Evolutionary conservation across 2,113 vertebrate species (phyloP).

Genomic region (Peromyscus maniculatus): DNA sequence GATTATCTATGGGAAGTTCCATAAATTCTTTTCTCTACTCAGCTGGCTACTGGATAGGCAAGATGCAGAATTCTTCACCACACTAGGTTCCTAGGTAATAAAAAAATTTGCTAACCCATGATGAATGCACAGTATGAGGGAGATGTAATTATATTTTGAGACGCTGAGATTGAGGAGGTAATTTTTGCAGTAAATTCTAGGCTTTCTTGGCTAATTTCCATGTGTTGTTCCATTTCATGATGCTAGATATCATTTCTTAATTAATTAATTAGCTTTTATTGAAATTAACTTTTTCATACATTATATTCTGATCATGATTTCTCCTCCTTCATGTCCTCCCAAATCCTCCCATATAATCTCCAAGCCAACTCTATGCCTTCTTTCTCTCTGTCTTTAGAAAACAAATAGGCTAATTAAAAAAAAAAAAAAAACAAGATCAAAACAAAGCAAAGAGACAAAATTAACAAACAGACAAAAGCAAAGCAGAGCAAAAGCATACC

Average conservation of each 20-base stretch:
- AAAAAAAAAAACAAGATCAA: not conserved
- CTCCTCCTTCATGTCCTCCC: not conserved
- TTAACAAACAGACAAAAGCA: not conserved
- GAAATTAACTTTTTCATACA: not conserved
- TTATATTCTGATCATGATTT: not conserved
- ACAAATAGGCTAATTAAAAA: not conserved
- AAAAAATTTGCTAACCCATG: not conserved
- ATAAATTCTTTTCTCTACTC: not conserved
- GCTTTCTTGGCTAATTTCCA: not conserved
- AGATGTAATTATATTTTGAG: conserved; percentile 22
- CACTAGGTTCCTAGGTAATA: not conserved
- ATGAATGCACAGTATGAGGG: not conserved
- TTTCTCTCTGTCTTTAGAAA: not conserved
- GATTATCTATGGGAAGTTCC: not conserved
- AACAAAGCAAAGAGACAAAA: not conserved
- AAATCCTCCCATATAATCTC: not conserved
- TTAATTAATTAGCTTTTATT: not conserved
- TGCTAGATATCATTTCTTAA: not conserved
- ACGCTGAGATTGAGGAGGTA: not conserved
- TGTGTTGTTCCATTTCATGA: not conserved
- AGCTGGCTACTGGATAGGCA: not conserved
- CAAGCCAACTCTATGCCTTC: not conserved
- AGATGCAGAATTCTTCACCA: not conserved
- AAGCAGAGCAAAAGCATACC: no score
- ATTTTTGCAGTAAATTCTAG: not conserved